Base-by-base conservation (phyloP, 2,797 vertebrate genomes). In the Propithecus deckenii region DNA sequence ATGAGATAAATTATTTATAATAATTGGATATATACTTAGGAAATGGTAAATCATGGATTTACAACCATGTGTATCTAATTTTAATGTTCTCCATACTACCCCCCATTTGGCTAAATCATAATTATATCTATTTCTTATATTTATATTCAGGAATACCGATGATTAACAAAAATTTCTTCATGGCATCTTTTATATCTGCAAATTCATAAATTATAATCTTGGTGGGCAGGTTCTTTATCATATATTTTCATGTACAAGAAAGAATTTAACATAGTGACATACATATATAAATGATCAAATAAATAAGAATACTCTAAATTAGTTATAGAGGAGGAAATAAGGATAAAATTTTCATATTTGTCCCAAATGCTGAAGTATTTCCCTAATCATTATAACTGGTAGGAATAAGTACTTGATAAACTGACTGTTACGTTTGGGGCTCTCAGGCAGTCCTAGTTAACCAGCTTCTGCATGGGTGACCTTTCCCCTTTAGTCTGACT, bases 81-180 rank as follows among this genome's bases (percentile, higher is more conserved):
- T 97, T 87, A 88, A 74, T 90, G 10, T 69, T 63, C 30, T 69
- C 14, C 5, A 28, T 69, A 43, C 5, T 76, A 71, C 30, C 32
- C 83, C 23, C 9, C 32, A 76, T 35, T 93, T 94, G 3, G 67
- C 55, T 79, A 11, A 48, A 79, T 8, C 76, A 43, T 74, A 95
- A 57, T 59, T 75, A 86, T 38, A 84, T 25, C 2, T 88, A 57
- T 79, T 74, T 86, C 48, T 76, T 57, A 72, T 85, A 88, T 86
- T 90, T 72, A 89, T 52, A 91, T 80, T 92, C 55, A 95, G 2
- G 78, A 94, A 81, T 72, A 7, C 23, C n/a, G n/a, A n/a, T 10
- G 55, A 85, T 59, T 80, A 57, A 71, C 30, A 90, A 79, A 84
- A n/a, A 35, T 85, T 84, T 92, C 43, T 90, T 43, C 28, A 69